phyloP scores from a whole-genome alignment of 92 coral and sea anemone genomes.

The Epizoanthus rinbou region DNA sequence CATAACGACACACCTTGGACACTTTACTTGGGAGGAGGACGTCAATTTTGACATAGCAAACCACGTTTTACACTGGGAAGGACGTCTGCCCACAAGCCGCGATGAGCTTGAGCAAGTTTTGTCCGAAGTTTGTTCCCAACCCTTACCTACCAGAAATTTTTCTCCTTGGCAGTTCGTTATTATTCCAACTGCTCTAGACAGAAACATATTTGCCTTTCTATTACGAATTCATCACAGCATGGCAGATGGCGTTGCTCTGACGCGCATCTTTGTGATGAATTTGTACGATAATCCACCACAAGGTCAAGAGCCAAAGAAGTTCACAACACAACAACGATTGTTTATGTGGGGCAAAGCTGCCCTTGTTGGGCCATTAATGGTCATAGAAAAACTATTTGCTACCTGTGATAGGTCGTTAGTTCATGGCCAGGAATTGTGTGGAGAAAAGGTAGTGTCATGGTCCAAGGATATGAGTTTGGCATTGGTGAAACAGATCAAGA shows the following conservation, averaged over 20 bases:
- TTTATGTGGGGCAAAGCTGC: conserved; percentile 96
- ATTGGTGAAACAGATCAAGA: conserved; percentile 83
- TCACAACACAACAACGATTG: conserved; percentile 84
- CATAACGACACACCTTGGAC: conserved; percentile 72
- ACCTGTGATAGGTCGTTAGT: conserved; percentile 73
- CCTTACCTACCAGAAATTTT: conserved; percentile 54
- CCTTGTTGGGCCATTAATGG: conserved; percentile 76
- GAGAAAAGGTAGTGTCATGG: conserved; percentile 88
- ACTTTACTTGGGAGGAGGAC: conserved; percentile 92
- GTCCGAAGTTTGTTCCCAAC: conserved; percentile 72
- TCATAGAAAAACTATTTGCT: conserved; percentile 67
- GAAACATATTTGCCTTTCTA: conserved; percentile 71
- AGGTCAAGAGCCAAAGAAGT: conserved; percentile 80
- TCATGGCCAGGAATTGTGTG: conserved; percentile 87
- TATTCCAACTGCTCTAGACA: conserved; percentile 74
- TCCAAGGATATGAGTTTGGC: conserved; percentile 81
- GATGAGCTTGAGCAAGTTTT: conserved; percentile 74
- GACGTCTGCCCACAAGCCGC: conserved; percentile 61
- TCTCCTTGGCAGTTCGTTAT: conserved; percentile 96
- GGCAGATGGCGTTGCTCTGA: conserved; percentile 93
- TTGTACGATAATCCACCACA: conserved; percentile 85
- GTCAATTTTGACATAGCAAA: conserved; percentile 69
- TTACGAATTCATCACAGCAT: conserved; percentile 93
- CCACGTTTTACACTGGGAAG: conserved; percentile 81
- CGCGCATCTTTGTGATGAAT: conserved; percentile 85